Conservation (phyloP, 2,888 invertebrate genomes). For the Erynnis tages region DNA sequence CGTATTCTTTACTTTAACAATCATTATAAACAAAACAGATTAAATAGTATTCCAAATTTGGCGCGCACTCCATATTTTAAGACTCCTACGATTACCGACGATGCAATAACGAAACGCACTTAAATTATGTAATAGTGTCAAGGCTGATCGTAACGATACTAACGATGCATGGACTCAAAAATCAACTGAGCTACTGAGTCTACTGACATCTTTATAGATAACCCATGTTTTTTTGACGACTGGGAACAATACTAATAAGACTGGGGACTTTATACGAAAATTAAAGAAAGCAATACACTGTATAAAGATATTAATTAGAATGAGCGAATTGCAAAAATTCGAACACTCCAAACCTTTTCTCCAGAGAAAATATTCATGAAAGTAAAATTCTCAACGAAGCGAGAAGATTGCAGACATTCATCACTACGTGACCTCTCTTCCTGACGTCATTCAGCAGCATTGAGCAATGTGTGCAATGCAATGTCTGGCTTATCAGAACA, state of each 20-base stretch:
- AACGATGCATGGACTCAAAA: constrained; percentile 1
- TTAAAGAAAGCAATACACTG: too few relatives aligned
- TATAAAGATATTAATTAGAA: too few relatives aligned
- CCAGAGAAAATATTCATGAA: too few relatives aligned
- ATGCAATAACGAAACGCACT: constrained; percentile 35
- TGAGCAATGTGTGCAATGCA: constrained; percentile 9
- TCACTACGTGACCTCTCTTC: constrained; percentile 2
- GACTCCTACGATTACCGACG: neutral
- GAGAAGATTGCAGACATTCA: neutral
- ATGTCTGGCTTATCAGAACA: constrained; percentile 15
- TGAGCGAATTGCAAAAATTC: too few relatives aligned
- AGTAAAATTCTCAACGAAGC: too few relatives aligned
- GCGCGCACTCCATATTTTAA: constrained; percentile 8
- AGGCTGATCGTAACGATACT: constrained; percentile 9
- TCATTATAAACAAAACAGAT: constrained; percentile 32
- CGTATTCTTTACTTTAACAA: neutral
- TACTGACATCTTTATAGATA: too few relatives aligned
- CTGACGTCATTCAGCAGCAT: constrained; percentile 8
- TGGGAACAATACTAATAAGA: too few relatives aligned
- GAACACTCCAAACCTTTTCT: too few relatives aligned
- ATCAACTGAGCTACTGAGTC: too few relatives aligned
- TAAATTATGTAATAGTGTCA: constrained; percentile 15
- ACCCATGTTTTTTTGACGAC: too few relatives aligned
- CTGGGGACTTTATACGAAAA: too few relatives aligned
- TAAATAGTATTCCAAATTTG: constrained; percentile 2